Conservation (phyloP, 2,113 vertebrate genomes). For the Scortum barcoo region DNA sequence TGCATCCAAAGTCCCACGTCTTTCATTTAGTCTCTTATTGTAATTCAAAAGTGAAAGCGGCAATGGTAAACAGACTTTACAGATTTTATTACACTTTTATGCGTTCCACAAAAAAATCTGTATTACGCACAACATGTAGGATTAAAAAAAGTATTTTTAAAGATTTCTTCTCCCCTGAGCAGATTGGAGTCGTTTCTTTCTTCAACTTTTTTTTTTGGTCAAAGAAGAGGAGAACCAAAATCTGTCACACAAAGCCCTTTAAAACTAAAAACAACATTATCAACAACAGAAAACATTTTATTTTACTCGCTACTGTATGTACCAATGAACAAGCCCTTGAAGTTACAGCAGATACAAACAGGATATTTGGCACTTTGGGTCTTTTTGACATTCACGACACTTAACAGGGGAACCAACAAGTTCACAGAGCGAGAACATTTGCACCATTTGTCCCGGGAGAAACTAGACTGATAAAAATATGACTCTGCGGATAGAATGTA, state of each 20-base stretch:
- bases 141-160: neutral
- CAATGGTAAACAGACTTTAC: neutral
- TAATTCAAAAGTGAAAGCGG: neutral
- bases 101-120: neutral
- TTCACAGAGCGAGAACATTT: neutral
- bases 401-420: neutral
- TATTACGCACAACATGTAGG: neutral
- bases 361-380: constrained; percentile 1
- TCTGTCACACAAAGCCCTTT: neutral
- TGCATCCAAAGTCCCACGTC: constrained; percentile 11
- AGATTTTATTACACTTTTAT: neutral
- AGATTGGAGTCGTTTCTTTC: neutral
- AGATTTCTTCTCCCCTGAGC: neutral
- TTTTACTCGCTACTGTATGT: neutral
- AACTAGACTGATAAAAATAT: neutral
- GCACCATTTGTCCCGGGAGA: neutral
- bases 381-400: neutral
- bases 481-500: neutral
- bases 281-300: rapidly evolving
- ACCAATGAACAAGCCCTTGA: neutral
- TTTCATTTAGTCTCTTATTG: neutral
- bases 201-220: constrained; percentile 5
- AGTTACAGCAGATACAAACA: neutral
- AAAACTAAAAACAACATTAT: constrained; percentile 2
- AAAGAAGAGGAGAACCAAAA: constrained; percentile 30